A percentile compares a stretch with the other conserved stretches of the same genome.
phyloP scores from a whole-genome alignment of 2,888 invertebrate genomes.

The Silvanus unidentatus region DNA sequence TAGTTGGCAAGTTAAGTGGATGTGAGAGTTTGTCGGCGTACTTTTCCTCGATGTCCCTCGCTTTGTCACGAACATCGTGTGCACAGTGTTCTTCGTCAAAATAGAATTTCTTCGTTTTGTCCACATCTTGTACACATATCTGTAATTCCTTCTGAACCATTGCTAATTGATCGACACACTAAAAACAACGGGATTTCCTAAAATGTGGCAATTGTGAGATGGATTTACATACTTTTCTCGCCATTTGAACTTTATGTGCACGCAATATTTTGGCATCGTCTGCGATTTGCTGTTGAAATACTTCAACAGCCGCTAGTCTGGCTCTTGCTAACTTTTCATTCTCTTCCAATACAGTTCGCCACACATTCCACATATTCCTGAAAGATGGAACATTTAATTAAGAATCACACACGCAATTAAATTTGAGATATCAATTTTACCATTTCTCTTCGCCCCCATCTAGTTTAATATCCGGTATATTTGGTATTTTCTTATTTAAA shows the following conservation, averaged over 20 bases:
- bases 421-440: slow-evolving; percentile 46
- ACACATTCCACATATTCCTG: slow-evolving; percentile 98
- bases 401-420: too few relatives aligned
- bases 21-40: slow-evolving; percentile 47
- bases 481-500: slow-evolving; percentile 89
- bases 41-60: slow-evolving; percentile 93
- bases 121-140: slow-evolving; percentile 79
- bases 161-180: slow-evolving; percentile 76
- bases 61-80: slow-evolving; percentile 91
- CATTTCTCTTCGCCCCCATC: slow-evolving; percentile 88
- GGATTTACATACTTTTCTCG: slow-evolving; percentile 66
- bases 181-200: slow-evolving; percentile 22
- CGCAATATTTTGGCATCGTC: slow-evolving; percentile 85
- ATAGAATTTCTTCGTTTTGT: slow-evolving; percentile 90
- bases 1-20: too few relatives aligned
- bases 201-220: neutral
- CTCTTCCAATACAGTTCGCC: slow-evolving; percentile 92
- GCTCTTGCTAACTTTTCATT: slow-evolving; percentile 90
- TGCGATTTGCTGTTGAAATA: slow-evolving; percentile 90
- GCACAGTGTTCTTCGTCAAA: slow-evolving; percentile 94
- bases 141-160: slow-evolving; percentile 88
- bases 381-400: too few relatives aligned
- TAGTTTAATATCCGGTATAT: slow-evolving; percentile 84
- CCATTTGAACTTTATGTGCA: slow-evolving; percentile 74
- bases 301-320: slow-evolving; percentile 86